These are phyloP conservation scores for Plecotus auritus DNA, from an alignment of 2,113 vertebrate genomes.

Conservation along the genomic window DNA sequence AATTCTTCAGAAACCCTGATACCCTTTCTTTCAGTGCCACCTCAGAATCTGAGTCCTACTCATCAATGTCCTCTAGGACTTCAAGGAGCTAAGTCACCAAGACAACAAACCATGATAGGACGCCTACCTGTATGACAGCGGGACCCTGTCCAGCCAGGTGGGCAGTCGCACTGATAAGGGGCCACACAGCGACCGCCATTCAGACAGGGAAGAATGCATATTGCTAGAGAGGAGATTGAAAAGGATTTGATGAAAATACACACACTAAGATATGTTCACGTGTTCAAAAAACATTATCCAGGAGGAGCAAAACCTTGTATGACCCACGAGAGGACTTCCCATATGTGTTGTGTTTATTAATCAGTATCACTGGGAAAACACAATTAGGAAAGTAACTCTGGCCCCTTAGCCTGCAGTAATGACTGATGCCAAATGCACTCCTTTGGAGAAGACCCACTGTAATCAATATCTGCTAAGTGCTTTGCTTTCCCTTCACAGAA, in stretches of 20 bases:
- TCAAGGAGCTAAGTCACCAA: background rate
- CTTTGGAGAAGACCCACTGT: background rate
- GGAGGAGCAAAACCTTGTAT: background rate
- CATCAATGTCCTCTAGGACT: background rate
- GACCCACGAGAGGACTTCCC: background rate
- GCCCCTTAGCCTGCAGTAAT: background rate
- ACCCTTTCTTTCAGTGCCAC: background rate
- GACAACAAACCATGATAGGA: background rate
- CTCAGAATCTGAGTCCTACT: background rate
- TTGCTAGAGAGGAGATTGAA: constrained; percentile 80
- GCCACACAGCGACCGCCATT: constrained; percentile 94
- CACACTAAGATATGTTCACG: background rate
- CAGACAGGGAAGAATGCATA: constrained; percentile 96
- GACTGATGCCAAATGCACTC: background rate
- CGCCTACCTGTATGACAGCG: constrained; percentile 93
- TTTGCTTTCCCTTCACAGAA: background rate
- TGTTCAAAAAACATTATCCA: background rate
- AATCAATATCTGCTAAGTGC: background rate
- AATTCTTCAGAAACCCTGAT: background rate
- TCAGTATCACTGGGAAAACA: background rate
- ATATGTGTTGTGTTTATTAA: background rate
- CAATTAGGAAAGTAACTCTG: background rate
- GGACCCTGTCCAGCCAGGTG: constrained; percentile 91
- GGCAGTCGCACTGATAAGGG: constrained; percentile 94
- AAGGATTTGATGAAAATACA: background rate